Conservation (phyloP, 2,888 invertebrate genomes). For the Suillia variegata region DNA sequence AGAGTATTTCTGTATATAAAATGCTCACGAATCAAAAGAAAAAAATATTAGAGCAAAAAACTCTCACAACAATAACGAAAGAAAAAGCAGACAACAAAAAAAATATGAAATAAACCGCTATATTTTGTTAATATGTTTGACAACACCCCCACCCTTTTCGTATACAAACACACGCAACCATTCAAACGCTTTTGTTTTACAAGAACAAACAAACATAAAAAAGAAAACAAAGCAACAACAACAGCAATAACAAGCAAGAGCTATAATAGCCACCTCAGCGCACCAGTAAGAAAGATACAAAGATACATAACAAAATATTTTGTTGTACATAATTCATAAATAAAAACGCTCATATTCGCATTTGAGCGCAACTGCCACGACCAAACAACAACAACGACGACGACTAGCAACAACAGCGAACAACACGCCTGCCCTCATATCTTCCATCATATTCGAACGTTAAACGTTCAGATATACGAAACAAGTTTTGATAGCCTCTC, state of each 20-base stretch:
- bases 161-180: conserved; percentile 23
- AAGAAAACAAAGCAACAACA: conserved; percentile 13
- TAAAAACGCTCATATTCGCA: conserved; percentile 52
- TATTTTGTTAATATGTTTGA: conserved; percentile 1
- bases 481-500: conserved; percentile 51
- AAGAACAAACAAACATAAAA: conserved; percentile 17
- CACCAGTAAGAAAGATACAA: conserved; percentile 49
- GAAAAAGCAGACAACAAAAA: conserved; percentile 1
- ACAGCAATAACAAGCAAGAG: conserved; percentile 29
- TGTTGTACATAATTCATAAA: conserved; percentile 57
- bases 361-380: conserved; percentile 36
- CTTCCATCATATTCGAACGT: conserved; percentile 54
- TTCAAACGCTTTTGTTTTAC: conserved; percentile 24
- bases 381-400: conserved; percentile 27
- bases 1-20: not conserved
- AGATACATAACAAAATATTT: conserved; percentile 28
- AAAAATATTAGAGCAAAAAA: not conserved
- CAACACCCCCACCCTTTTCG: conserved; percentile 10
- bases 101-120: not conserved
- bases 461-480: conserved; percentile 22
- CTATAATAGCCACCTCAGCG: conserved; percentile 45
- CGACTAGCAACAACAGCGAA: conserved; percentile 26
- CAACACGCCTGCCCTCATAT: conserved; percentile 45
- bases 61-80: not conserved
- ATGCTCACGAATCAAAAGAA: too few relatives aligned